Percentiles rank a stretch among this genome's conserved stretches.
phyloP scores from a whole-genome alignment of 2,888 invertebrate species.

The Chaetoderma sp. region DNA sequence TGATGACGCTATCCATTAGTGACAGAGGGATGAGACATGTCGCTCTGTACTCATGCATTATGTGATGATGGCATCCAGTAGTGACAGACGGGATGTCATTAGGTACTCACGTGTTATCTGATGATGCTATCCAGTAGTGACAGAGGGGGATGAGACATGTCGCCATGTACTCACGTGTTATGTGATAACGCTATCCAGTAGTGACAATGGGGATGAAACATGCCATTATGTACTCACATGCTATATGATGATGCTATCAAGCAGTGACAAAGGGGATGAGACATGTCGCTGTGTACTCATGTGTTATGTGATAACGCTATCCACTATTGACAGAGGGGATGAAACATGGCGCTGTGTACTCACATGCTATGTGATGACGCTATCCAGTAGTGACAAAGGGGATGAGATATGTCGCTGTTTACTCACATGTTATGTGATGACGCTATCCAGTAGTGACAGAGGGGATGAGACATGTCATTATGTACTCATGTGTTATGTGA shows the following conservation, averaged over 20 bases:
- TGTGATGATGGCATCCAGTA: background rate
- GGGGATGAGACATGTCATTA: background rate
- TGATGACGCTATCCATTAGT: background rate
- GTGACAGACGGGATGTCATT: background rate
- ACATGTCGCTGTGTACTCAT: constrained; percentile 94
- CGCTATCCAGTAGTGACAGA: background rate
- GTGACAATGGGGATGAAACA: background rate
- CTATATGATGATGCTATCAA: constrained; percentile 1
- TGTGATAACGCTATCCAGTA: constrained; percentile 71
- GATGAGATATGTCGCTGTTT: background rate
- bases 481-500: constrained; percentile 83
- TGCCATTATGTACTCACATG: constrained; percentile 4
- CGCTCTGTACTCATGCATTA: background rate
- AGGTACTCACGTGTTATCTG: constrained; percentile 84
- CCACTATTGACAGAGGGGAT: background rate
- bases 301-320: background rate
- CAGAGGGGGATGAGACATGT: background rate
- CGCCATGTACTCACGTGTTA: constrained; percentile 86
- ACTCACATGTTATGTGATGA: too few species aligned
- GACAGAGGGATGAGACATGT: background rate
- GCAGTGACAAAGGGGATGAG: constrained; percentile 57
- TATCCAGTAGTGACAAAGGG: constrained; percentile 72
- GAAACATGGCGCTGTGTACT: background rate
- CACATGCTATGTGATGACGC: background rate
- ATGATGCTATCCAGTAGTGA: background rate